Evolutionary conservation across 2,888 invertebrate species (phyloP), one percentile per base, ranked within the genome.

Genomic region (Argyresthia goedartella): DNA sequence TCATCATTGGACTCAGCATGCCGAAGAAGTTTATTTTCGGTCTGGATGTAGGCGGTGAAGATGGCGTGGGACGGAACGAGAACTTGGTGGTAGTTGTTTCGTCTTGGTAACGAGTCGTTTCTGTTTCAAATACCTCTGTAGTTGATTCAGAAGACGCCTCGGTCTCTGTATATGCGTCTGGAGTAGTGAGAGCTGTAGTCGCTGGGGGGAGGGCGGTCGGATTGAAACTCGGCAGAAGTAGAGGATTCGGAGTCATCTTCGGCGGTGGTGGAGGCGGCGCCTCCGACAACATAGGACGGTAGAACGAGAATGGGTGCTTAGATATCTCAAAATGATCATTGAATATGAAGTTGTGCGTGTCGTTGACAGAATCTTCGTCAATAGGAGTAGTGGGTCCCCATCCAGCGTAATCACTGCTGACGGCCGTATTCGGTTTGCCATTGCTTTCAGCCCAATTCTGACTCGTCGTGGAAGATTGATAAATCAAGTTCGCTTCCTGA

Each of bases 401-500:
- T 9, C 86, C 86, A 6, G 85, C 82, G 55, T 86, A 86, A 58
- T 86, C 86, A 56, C 80, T 85, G 55, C 76, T 85, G 7, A 85
- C 77, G 8, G 71, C 65, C 51, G 67, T 76, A 35, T 71, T 69
- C 25, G 68, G 60, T 39, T 67, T 56, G 33, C 65, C 53, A 56
- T 72, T 71, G 51, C 72, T 63, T 8, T 65, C 62, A 53, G 76
- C 69, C 87, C 88, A 88, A 54, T 87, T 86, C 52, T 86, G 78
- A 57, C 69, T 81, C 4, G 81, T 72, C 43, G 88, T 88, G 43
- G 89, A 91, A 9, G 91, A 89, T 59, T 91, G 91, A 61, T 90
- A 91, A 52, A 91, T 87, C 53, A 91, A 75, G 66, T 91, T 91
- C 1, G 91, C 85, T 67, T 90, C 88, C 68, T 91, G 89, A 8